Conservation (phyloP, 2,113 vertebrate species). For the Callopanchax toddi region DNA sequence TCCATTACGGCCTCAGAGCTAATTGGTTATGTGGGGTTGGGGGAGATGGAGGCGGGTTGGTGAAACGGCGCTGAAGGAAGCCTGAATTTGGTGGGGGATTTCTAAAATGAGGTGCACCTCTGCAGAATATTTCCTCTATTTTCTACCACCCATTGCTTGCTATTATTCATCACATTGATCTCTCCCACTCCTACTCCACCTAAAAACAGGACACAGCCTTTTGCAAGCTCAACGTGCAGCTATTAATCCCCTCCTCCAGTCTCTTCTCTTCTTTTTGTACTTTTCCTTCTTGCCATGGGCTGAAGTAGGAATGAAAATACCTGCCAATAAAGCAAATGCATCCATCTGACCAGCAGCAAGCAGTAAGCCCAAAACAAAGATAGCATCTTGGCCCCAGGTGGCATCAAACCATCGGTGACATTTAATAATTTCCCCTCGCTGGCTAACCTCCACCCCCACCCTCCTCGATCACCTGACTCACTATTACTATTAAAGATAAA, state of each 20-base stretch:
- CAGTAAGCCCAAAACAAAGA: constrained; percentile 59
- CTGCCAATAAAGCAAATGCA: constrained; percentile 36
- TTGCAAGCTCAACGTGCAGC: neutral
- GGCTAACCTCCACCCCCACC: constrained; percentile 21
- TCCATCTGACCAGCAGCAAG: constrained; percentile 50
- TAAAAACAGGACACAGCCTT: constrained; percentile 10
- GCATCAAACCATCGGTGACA: constrained; percentile 67
- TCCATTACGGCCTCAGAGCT: constrained; percentile 78
- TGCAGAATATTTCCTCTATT: constrained; percentile 35
- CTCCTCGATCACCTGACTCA: constrained; percentile 54
- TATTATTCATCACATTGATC: constrained; percentile 38
- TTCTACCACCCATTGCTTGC: constrained; percentile 42
- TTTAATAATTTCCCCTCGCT: constrained; percentile 67
- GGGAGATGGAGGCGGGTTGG: constrained; percentile 16
- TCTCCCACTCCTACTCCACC: constrained; percentile 2
- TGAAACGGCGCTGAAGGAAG: constrained; percentile 32
- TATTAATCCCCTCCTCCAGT: neutral
- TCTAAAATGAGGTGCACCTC: constrained; percentile 37
- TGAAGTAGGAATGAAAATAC: constrained; percentile 33
- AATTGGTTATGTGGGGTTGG: constrained; percentile 68
- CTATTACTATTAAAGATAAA: constrained; percentile 70
- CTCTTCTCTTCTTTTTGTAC: constrained; percentile 2
- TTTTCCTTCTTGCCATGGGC: constrained; percentile 14
- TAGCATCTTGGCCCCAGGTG: constrained; percentile 61
- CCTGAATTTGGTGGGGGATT: constrained; percentile 36